A percentile compares a stretch with the other conserved stretches of the same genome.
Evolutionary conservation across 2,113 vertebrate species (phyloP).

Genomic region (Tamias sibiricus): DNA sequence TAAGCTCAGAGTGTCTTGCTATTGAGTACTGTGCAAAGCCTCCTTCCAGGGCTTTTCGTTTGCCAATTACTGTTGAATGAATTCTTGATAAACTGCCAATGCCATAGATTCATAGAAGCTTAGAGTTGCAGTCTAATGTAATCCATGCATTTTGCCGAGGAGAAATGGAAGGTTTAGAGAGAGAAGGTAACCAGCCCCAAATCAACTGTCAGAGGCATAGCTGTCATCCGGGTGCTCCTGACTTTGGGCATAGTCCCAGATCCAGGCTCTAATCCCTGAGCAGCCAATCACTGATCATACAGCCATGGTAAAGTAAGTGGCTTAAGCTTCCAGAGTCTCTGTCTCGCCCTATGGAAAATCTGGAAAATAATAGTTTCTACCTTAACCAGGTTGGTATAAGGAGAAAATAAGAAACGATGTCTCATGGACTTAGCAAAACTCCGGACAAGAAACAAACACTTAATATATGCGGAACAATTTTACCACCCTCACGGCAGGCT

Average conservation of each 20-base stretch:
- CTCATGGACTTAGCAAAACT: background rate
- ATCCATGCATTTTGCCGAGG: background rate
- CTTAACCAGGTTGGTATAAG: background rate
- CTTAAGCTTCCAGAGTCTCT: background rate
- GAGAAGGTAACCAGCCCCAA: background rate
- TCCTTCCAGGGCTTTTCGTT: background rate
- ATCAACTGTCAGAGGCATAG: background rate
- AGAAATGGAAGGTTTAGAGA: background rate
- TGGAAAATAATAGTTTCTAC: background rate
- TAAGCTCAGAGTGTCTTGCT: background rate
- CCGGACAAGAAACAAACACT: background rate
- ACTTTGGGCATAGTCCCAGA: background rate
- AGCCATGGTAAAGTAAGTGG: background rate
- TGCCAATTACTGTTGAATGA: background rate
- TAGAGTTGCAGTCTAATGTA: background rate
- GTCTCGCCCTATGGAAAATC: background rate
- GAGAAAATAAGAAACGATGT: background rate
- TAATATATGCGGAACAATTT: too few relatives aligned
- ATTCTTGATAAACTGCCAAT: background rate
- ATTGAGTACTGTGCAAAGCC: background rate
- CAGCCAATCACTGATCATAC: background rate
- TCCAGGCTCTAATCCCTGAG: background rate
- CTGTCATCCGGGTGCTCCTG: background rate
- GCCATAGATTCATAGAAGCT: background rate
- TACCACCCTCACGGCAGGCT: accelerated